Percentiles rank a stretch among this genome's conserved stretches.
Conservation (phyloP, 1,140 invertebrate genomes). For the Ceratoteleas bidentatus region DNA sequence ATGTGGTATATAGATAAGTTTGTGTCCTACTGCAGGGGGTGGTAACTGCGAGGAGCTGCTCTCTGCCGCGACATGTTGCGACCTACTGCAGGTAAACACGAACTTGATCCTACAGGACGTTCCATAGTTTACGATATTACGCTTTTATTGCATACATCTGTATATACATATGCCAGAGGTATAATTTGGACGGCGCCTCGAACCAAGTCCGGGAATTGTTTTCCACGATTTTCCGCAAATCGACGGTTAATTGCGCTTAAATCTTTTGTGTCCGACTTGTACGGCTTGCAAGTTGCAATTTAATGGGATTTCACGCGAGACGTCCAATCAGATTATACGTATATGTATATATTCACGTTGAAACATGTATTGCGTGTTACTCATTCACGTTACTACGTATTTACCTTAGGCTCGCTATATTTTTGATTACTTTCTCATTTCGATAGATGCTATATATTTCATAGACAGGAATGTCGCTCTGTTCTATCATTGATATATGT, state of each 20-base stretch:
- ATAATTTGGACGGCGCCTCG: constrained; percentile 6
- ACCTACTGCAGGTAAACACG: constrained; percentile 82
- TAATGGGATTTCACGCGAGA: neutral
- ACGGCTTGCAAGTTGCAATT: too few species aligned
- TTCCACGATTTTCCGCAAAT: too few species aligned
- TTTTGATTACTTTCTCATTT: constrained; percentile 64
- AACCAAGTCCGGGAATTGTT: neutral
- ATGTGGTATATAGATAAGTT: constrained; percentile 82
- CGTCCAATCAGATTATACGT: constrained; percentile 19
- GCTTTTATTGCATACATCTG: constrained; percentile 73
- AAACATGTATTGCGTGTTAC: constrained; percentile 58
- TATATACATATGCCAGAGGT: constrained; percentile 45
- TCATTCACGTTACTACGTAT: constrained; percentile 58
- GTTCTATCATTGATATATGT: constrained; percentile 46
- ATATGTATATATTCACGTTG: constrained; percentile 49
- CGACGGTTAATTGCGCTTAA: too few species aligned
- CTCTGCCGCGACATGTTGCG: constrained; percentile 79
- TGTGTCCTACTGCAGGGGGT: constrained; percentile 82
- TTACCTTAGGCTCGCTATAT: constrained; percentile 57
- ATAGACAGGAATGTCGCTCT: constrained; percentile 62
- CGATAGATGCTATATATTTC: constrained; percentile 66
- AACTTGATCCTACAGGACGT: constrained; percentile 80
- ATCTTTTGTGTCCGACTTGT: too few species aligned
- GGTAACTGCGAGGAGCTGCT: constrained; percentile 82
- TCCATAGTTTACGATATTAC: constrained; percentile 78